Evolutionary conservation across 1,140 invertebrate genomes (phyloP), one percentile per base, ranked within the genome.

Genomic region (Hormaphis cornu): DNA sequence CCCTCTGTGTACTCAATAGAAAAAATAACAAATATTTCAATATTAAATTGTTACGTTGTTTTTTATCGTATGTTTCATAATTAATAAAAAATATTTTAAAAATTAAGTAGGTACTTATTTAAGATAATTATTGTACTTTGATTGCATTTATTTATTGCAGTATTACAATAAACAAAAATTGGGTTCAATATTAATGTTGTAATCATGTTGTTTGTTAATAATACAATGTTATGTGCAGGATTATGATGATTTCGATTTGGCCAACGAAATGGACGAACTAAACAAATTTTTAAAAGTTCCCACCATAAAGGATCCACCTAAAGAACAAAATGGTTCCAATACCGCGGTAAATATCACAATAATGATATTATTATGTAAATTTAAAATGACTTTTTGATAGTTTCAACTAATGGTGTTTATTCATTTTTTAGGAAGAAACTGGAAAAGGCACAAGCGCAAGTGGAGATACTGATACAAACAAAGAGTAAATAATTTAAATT

Each of bases 221-320:
- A 33, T 33, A 6, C 30, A 33, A 33, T 42, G 24, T 22, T 56
- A 16, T 56, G 7, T 78, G 50, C 78, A 95, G 91, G 92, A 95
- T 79, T 96, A 93, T 81, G 90, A 95, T 78, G 88, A 88, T 73
- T 95, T 96, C 81, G 89, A 93, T 78, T 80, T 91, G 76, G 89
- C 92, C 42, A 91, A 94, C 82, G 94, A 97, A 84, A 85, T 89
- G 73, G 91, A 96, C 77, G 87, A 87, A 74, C 80, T 96, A 75
- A 89, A 95, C 79, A 85, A 87, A 74, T 95, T 95, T 77, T 76
- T 85, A 5, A 89, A 89, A 80, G 76, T 89, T 52, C 83, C 85
- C 73, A 76, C 79, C 58, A 66, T 53, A 52, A 54, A 66, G 22
- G 24, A 35, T 18, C 48, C 44, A 4, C 53, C 71, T 71, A 12